Evolutionary conservation across 2,113 vertebrate genomes (phyloP).

Genomic region (Esox niger): DNA sequence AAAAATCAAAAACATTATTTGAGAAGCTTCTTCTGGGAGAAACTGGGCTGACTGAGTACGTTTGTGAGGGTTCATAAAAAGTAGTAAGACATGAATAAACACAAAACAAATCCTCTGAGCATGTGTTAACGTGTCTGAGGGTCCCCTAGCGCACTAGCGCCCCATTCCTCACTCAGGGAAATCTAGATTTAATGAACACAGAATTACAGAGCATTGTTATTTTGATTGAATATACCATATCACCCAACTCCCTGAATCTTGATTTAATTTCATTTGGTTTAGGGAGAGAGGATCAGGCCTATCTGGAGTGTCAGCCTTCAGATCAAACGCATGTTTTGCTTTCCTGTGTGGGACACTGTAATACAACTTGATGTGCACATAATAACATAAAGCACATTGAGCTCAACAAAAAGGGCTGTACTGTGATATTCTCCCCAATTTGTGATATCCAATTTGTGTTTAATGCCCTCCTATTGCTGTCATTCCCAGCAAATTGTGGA

Average conservation of each 20-base stretch:
- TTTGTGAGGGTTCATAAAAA: conserved; percentile 39
- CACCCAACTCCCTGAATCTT: conserved; percentile 52
- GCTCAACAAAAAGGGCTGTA: not conserved
- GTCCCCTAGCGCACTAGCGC: conserved; percentile 42
- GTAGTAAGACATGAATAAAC: conserved; percentile 61
- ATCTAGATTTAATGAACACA: conserved; percentile 72
- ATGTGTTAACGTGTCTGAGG: conserved; percentile 46
- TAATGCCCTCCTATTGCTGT: too few species aligned
- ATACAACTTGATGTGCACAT: too few species aligned
- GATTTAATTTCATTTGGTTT: conserved; percentile 63
- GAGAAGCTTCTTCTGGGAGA: conserved; percentile 46
- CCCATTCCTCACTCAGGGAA: conserved; percentile 51
- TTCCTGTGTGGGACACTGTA: conserved; percentile 21
- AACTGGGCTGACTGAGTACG: conserved; percentile 56
- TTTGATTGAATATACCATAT: conserved; percentile 67
- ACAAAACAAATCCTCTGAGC: conserved; percentile 55
- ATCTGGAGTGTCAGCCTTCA: conserved; percentile 57
- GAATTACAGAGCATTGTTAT: conserved; percentile 72
- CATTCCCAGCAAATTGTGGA: too few species aligned
- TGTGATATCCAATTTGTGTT: too few species aligned
- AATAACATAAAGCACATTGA: too few species aligned
- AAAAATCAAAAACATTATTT: too few species aligned
- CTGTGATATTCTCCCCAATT: too few species aligned
- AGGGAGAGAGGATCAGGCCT: conserved; percentile 56
- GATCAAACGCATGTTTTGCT: conserved; percentile 25